These are phyloP conservation scores for Malurus elegans DNA, from an alignment of 2,113 vertebrate species.

Conservation along the genomic window DNA sequence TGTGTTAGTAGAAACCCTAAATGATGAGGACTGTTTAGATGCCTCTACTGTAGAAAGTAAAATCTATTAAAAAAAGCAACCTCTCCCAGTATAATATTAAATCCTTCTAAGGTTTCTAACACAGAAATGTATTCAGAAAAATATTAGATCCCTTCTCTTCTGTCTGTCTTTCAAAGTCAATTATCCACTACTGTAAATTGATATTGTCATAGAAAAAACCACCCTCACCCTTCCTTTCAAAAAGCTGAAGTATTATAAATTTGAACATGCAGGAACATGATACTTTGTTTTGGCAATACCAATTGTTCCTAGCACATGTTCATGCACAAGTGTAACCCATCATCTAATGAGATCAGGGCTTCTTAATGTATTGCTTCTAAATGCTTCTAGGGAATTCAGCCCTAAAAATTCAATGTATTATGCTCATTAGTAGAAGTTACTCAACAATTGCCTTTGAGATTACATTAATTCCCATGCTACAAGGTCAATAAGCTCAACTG, in stretches of 20 bases:
- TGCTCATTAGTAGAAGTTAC: not conserved
- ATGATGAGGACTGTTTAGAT: not conserved
- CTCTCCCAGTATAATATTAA: not conserved
- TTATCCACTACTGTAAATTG: not conserved
- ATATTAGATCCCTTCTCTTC: not conserved
- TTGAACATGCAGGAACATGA: not conserved
- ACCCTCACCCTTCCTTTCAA: not conserved
- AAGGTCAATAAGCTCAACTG: not conserved
- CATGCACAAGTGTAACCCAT: not conserved
- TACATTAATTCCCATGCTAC: not conserved
- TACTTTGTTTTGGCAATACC: not conserved
- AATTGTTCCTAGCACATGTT: not conserved
- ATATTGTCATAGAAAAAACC: not conserved
- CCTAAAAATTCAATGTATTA: not conserved
- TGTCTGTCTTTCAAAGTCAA: not conserved
- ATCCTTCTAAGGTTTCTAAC: not conserved
- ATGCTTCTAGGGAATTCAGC: not conserved
- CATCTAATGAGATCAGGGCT: not conserved
- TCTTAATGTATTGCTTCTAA: not conserved
- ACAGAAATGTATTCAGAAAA: not conserved
- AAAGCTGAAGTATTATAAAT: not conserved
- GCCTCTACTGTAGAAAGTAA: not conserved
- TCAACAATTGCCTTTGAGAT: not conserved
- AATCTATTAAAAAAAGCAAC: not conserved
- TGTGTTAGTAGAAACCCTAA: not conserved